phyloP scores from a whole-genome alignment of 2,113 vertebrate species.

The Heterocephalus glaber region DNA sequence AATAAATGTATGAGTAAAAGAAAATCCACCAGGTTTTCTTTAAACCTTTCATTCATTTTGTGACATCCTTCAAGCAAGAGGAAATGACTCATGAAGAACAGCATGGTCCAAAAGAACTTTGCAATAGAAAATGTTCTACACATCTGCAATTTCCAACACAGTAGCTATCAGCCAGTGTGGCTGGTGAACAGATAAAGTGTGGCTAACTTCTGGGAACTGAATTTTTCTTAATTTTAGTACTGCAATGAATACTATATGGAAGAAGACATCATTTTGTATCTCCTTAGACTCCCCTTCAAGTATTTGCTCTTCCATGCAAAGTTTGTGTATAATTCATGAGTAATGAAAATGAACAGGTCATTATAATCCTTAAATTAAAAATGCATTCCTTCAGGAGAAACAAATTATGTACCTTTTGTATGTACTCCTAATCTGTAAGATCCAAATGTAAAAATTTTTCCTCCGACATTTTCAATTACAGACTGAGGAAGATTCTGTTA shows the following conservation, averaged over 20 bases:
- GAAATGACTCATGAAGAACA: not conserved
- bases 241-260: not conserved
- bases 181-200: not conserved
- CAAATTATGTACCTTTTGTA: conserved; percentile 89
- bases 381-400: conserved; percentile 15
- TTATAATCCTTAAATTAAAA: conserved; percentile 5
- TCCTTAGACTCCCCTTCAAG: not conserved
- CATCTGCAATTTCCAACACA: not conserved
- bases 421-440: conserved; percentile 94
- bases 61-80: not conserved
- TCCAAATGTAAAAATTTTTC: conserved; percentile 95
- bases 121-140: not conserved
- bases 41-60: not conserved
- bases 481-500: conserved; percentile 91
- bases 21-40: not conserved
- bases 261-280: not conserved
- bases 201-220: not conserved
- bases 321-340: not conserved
- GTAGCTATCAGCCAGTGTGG: not conserved
- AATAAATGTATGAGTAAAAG: not conserved
- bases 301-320: not conserved
- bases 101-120: not conserved
- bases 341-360: not conserved
- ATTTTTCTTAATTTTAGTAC: not conserved
- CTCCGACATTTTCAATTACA: conserved; percentile 92